Evolutionary conservation across 2,797 vertebrate species (phyloP), one percentile per base, ranked within the genome.

Genomic region (Orestias chungarensis): DNA sequence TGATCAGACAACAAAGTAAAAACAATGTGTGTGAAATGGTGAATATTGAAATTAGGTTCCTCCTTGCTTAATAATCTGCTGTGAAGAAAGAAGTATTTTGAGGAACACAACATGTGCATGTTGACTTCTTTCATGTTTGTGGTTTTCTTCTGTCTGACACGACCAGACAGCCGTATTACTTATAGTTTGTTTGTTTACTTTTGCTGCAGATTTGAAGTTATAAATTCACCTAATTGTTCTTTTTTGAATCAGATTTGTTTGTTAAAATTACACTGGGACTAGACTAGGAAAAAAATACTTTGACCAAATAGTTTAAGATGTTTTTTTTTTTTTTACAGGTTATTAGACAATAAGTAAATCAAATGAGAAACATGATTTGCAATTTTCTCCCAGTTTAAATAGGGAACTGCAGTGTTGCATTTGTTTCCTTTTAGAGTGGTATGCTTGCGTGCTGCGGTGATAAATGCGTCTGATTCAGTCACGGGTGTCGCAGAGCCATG

Each of bases 401-500:
- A 40, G 64, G 49, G 15, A 72, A n/a, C 2, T 47, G 3, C 70
- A 61, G 11, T 3, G 11, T 23, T 65, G 9, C 6, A 18, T 20
- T 31, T 27, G 35, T 47, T 71, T 49, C 17, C 5, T 2, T 9
- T 64, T 7, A 33, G 11, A 27, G 33, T 25, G 61, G 46, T 8
- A 25, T 0, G 0, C 68, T 42, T 35, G 62, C 54, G 61, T 3
- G 3, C 44, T 23, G 50, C 18, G 31, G 35, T 0, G 42, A 44
- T 25, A 12, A 18, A 42, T 79, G 44, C n/a, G 25, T 62, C 42
- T 25, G 52, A 43, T 29, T 83, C 29, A 52, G 71, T 74, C 73
- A 71, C 35, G 23, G 3, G 20, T 54, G 79, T 80, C 73, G 80
- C 43, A n/a, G 27, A 69, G 25, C 47, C 11, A 54, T 66, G 52